phyloP scores from a whole-genome alignment of 2,888 invertebrate genomes.

The Perizoma flavofasciatum region DNA sequence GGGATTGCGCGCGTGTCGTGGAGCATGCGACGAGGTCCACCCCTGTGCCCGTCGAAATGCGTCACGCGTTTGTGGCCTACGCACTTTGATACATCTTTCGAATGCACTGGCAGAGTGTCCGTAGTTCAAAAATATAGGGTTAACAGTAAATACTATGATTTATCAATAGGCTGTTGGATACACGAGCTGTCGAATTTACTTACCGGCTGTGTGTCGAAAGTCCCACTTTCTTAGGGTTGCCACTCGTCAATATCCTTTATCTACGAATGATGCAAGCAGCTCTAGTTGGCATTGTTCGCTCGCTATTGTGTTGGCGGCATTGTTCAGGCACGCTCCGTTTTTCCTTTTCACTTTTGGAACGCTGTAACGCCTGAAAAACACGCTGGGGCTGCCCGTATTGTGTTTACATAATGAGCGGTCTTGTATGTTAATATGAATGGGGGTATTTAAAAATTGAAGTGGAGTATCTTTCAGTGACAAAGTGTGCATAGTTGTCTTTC shows the following conservation, averaged over 20 bases:
- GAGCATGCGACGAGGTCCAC: no score
- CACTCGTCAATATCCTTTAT: constrained; percentile 63
- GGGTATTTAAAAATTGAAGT: constrained; percentile 19
- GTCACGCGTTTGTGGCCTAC: no score
- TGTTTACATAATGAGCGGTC: constrained; percentile 52
- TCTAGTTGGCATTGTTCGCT: constrained; percentile 79
- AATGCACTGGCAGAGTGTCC: no score
- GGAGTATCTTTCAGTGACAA: constrained; percentile 11
- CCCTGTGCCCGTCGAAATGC: no score
- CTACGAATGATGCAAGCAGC: constrained; percentile 75
- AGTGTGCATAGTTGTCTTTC: constrained; percentile 9
- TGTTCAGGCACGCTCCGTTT: constrained; percentile 80
- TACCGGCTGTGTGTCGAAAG: constrained; percentile 8
- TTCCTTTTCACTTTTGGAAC: constrained; percentile 73
- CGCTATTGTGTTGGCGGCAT: constrained; percentile 73
- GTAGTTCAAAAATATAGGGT: no score
- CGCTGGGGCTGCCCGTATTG: constrained; percentile 45
- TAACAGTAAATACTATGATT: no score
- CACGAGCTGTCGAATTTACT: background rate
- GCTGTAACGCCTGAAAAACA: constrained; percentile 58
- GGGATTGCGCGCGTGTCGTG: no score
- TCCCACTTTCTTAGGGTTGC: constrained; percentile 40
- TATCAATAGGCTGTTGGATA: no score
- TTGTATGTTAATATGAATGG: constrained; percentile 35
- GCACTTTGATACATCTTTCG: no score